Base-by-base conservation (phyloP, 2,888 invertebrate species). In the Lasioglossum lativentre region DNA sequence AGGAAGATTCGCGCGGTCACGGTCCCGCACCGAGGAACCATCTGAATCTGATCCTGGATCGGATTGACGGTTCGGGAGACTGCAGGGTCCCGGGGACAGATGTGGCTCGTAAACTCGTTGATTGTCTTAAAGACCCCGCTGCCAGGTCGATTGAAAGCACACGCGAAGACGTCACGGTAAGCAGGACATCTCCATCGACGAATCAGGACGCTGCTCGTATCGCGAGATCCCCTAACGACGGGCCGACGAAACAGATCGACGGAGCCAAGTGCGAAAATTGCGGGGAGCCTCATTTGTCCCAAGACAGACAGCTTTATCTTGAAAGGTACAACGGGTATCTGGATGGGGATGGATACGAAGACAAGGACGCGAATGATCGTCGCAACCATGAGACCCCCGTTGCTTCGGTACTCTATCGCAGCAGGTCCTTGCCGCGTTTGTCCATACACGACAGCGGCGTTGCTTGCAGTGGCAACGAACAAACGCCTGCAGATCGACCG, bases 361-460 rank as follows among this genome's bases (percentile, higher is more conserved):
- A 82, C 63, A 12, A 81, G 77, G 63, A 80, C 70, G 1, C 83
- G 82, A 30, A 16, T 68, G 63, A 1, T 2, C 38, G 6, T 4
- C 19, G 23, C 40, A 79, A 70, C 47, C 75, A 77, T 4, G 85
- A 85, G 47, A 73, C 68, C 0, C 87, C 82, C 0, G 78, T 88
- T 30, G 74, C 82, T 0, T 38, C 85, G 2, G 4, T 75, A 30
- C 96, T 97, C 90, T 96, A 96, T 95, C 96, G 97, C 93, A 97
- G 97, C 93, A 96, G 96, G 92, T 97, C 97, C 78, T 95, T 97
- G 91, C 97, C 97, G 86, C 97, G 97, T 91, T 96, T 96, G 92
- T 95, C 97, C 82, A 96, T 96, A 16, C 96, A 96, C 87, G 96
- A 96, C 91, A 96, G 96, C 83, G 96, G 96, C 27, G 94, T 95